These are phyloP conservation scores for Vespertilio murinus DNA, from an alignment of 2,797 vertebrate genomes.

Conservation along the genomic window DNA sequence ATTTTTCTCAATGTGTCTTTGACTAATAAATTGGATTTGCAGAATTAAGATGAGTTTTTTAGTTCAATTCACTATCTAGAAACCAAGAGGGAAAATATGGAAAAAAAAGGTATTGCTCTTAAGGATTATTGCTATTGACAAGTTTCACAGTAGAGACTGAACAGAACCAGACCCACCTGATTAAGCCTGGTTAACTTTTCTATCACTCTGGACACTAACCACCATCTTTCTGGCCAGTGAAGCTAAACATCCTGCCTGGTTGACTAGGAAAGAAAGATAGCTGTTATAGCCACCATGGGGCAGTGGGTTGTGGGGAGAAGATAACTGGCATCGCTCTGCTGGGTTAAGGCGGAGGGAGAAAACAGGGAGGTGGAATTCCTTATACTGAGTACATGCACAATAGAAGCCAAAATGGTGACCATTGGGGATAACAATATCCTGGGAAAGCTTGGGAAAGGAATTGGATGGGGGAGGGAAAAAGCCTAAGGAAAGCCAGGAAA, in stretches of 20 bases:
- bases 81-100: neutral
- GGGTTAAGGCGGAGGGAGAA: neutral
- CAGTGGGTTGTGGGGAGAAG: no score
- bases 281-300: neutral
- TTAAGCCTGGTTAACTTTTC: neutral
- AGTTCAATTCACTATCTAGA: neutral
- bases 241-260: neutral
- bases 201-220: neutral
- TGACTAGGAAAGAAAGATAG: neutral
- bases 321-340: neutral
- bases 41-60: neutral
- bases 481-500: neutral
- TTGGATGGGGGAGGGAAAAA: neutral
- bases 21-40: neutral
- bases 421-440: neutral
- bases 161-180: neutral
- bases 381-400: neutral
- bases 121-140: neutral
- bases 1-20: neutral
- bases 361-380: neutral
- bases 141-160: neutral
- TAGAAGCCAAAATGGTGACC: neutral
- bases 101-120: neutral
- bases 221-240: neutral
- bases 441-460: neutral